phyloP scores from a whole-genome alignment of 1,140 invertebrate genomes.

The Calycopis cecrops region DNA sequence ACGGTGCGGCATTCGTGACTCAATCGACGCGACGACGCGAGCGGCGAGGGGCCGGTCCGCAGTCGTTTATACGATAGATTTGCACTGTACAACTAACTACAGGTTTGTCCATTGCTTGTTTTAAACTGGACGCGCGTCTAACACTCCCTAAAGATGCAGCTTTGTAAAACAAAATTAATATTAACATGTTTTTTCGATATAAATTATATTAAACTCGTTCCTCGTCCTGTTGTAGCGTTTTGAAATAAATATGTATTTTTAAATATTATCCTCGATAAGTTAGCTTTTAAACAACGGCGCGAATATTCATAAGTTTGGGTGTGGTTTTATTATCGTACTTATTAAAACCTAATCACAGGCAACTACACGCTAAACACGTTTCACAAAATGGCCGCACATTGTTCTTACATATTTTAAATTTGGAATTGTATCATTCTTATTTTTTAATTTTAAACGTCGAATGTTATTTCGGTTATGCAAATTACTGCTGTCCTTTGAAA shows the following conservation, averaged over 20 bases:
- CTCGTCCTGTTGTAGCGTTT: not conserved
- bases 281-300: not conserved
- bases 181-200: not conserved
- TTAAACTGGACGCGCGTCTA: not conserved
- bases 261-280: not conserved
- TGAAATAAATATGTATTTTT: not conserved
- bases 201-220: conserved; percentile 1
- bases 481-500: not conserved
- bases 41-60: conserved; percentile 45
- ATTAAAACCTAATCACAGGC: conserved; percentile 19
- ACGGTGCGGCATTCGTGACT: conserved; percentile 52
- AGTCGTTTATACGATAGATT: conserved; percentile 28
- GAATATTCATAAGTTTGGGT: not conserved
- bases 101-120: conserved; percentile 16
- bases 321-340: conserved; percentile 10
- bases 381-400: conserved; percentile 24
- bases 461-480: no score
- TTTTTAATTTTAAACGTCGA: no score
- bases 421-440: no score
- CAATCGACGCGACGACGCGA: conserved; percentile 44
- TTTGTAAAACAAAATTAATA: conserved; percentile 13
- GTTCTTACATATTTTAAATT: not conserved
- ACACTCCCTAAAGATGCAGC: not conserved
- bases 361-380: conserved; percentile 12
- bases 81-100: conserved; percentile 12